Evolutionary conservation across 2,888 invertebrate species (phyloP).

Genomic region (Epinotia nisella): DNA sequence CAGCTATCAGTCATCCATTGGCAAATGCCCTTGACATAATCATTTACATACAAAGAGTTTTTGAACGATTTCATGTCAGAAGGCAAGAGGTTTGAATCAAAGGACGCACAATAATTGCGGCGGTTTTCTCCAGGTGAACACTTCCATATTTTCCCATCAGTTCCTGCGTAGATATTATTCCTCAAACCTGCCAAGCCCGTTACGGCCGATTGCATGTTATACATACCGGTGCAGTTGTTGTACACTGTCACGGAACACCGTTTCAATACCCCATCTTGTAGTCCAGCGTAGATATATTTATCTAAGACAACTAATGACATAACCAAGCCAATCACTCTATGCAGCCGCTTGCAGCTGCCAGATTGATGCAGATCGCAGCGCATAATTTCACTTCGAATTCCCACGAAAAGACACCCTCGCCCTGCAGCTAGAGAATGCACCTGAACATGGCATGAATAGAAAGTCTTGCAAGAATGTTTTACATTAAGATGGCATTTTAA

Average conservation of each 20-base stretch:
- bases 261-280: neutral
- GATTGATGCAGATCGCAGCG: neutral
- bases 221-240: neutral
- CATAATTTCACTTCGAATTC: neutral
- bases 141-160: neutral
- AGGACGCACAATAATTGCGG: neutral
- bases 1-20: neutral
- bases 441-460: neutral
- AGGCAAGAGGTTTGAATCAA: neutral
- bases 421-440: neutral
- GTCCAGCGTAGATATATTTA: neutral
- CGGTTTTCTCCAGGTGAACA: neutral
- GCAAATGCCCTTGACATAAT: neutral
- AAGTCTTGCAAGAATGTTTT: neutral
- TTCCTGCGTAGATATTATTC: neutral
- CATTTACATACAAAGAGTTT: neutral
- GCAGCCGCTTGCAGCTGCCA: neutral
- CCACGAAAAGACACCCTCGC: neutral
- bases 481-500: neutral
- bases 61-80: neutral
- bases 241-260: neutral
- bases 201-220: neutral
- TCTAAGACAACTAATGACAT: neutral
- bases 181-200: neutral
- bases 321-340: neutral